phyloP scores from a whole-genome alignment of 2,797 vertebrate species.

The Acomys russatus region DNA sequence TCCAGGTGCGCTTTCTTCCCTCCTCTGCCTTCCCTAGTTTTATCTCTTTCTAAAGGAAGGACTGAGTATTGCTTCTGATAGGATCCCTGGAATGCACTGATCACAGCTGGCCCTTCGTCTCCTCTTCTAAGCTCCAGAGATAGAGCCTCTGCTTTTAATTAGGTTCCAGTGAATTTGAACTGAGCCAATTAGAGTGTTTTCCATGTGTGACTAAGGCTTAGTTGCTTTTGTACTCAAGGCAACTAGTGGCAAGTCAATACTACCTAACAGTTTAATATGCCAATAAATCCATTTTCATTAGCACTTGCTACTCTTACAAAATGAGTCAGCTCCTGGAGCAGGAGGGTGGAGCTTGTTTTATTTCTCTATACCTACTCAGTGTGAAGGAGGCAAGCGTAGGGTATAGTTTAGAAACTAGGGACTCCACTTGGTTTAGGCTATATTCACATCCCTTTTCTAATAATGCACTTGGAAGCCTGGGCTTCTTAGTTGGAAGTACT shows the following conservation, averaged over 20 bases:
- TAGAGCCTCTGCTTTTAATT: slow-evolving; percentile 32
- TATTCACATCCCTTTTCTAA: not conserved
- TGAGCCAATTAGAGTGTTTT: slow-evolving; percentile 63
- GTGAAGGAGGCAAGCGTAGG: not conserved
- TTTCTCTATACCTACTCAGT: not conserved
- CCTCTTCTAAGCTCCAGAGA: slow-evolving; percentile 43
- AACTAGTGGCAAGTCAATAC: not conserved
- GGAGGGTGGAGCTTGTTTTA: not conserved
- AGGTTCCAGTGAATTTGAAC: slow-evolving; percentile 59
- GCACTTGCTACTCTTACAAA: slow-evolving; percentile 42
- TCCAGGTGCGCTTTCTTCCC: not conserved
- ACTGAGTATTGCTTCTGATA: slow-evolving; percentile 64
- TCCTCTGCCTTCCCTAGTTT: not conserved
- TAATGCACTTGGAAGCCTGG: not conserved
- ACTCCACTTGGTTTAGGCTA: not conserved
- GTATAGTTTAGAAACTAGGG: not conserved
- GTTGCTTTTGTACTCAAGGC: slow-evolving; percentile 33
- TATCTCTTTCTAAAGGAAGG: slow-evolving; percentile 60
- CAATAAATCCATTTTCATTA: slow-evolving; percentile 40
- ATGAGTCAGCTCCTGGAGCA: slow-evolving; percentile 15
- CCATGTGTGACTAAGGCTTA: slow-evolving; percentile 37
- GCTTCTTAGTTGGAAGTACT: not conserved
- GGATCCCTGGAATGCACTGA: slow-evolving; percentile 75
- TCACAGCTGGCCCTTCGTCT: slow-evolving; percentile 47
- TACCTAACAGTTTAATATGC: not conserved